Evolutionary conservation across 2,797 vertebrate genomes (phyloP).

Genomic region (Sebastes matsubarae): DNA sequence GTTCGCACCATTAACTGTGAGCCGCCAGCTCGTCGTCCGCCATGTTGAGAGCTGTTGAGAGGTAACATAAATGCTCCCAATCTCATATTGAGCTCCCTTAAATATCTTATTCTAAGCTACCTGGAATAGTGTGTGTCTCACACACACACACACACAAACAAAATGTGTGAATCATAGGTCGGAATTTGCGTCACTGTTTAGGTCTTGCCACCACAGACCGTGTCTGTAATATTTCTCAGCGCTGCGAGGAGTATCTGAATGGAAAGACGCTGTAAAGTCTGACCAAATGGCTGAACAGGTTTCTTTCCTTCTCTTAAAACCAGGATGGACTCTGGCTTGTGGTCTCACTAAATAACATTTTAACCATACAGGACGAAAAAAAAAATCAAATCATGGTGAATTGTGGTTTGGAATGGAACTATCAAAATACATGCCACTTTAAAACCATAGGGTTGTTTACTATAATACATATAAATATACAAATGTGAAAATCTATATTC

Average conservation of each 20-base stretch:
- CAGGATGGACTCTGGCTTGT: constrained; percentile 74
- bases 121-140: constrained; percentile 39
- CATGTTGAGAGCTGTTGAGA: no score
- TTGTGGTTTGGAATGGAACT: constrained; percentile 65
- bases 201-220: constrained; percentile 68
- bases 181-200: constrained; percentile 71
- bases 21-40: no score
- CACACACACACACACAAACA: constrained; percentile 34
- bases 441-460: constrained; percentile 47
- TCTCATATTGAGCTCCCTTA: neutral
- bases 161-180: constrained; percentile 36
- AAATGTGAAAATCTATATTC: constrained; percentile 28
- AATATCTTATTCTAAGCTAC: constrained; percentile 37
- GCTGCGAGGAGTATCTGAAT: constrained; percentile 54
- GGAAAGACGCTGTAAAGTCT: constrained; percentile 71
- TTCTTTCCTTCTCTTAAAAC: constrained; percentile 75
- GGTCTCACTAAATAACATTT: constrained; percentile 75
- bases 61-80: no score
- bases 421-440: constrained; percentile 53
- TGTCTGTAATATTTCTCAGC: constrained; percentile 66
- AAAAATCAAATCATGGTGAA: constrained; percentile 67
- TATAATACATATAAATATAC: constrained; percentile 16
- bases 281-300: constrained; percentile 73
- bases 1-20: no score
- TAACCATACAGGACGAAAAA: constrained; percentile 71